These are phyloP conservation scores for Gobius niger DNA, from an alignment of 2,113 vertebrate genomes.

Conservation along the genomic window DNA sequence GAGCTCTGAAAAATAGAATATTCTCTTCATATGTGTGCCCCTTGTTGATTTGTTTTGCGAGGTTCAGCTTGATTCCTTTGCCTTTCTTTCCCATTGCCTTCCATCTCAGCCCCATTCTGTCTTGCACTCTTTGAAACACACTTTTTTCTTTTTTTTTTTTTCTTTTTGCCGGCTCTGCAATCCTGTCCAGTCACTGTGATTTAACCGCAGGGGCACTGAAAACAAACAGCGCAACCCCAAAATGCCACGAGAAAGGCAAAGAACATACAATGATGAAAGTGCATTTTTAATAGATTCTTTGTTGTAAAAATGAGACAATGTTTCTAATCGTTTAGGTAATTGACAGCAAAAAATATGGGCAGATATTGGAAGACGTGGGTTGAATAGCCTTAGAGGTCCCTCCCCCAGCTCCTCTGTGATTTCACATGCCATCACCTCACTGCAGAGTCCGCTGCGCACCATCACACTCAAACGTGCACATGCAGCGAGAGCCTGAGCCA, in stretches of 20 bases:
- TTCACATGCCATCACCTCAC: conserved; percentile 63
- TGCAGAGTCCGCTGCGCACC: conserved; percentile 28
- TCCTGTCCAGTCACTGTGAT: conserved; percentile 35
- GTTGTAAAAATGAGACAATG: background rate
- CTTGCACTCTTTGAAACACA: conserved; percentile 24
- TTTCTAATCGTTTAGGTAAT: background rate
- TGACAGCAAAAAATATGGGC: conserved; percentile 9
- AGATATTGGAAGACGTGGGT: conserved; percentile 21
- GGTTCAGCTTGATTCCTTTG: conserved; percentile 2
- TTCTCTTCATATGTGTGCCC: background rate
- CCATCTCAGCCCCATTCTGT: conserved; percentile 57
- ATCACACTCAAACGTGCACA: conserved; percentile 23
- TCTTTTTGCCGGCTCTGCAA: conserved; percentile 40
- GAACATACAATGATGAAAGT: background rate
- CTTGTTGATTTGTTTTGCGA: background rate
- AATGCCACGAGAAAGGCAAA: background rate
- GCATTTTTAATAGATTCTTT: background rate
- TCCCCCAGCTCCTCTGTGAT: conserved; percentile 38
- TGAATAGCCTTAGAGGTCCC: conserved; percentile 25
- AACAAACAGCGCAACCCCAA: conserved; percentile 34
- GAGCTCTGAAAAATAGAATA: no score
- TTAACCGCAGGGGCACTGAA: conserved; percentile 35
- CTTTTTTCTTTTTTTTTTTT: conserved; percentile 16
- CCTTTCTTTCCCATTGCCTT: conserved; percentile 36
- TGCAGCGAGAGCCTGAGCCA: conserved; percentile 21